These are phyloP conservation scores for Clarias magur DNA, from an alignment of 2,113 vertebrate species.

Conservation along the genomic window DNA sequence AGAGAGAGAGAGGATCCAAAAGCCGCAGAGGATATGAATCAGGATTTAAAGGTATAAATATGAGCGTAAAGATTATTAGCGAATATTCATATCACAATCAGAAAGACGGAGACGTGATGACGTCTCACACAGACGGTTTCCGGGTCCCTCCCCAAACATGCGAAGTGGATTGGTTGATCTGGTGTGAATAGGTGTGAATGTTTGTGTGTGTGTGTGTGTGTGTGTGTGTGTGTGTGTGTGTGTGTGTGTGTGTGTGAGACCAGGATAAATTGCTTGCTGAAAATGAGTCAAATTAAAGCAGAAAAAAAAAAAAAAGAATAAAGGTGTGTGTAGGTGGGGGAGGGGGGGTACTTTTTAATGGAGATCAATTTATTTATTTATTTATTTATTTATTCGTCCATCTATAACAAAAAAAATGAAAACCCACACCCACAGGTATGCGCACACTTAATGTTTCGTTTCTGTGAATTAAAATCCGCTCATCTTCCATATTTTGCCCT, in stretches of 20 bases:
- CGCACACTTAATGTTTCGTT: background rate
- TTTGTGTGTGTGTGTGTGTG: background rate
- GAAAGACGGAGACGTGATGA: background rate
- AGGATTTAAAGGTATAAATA: background rate
- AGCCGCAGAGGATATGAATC: background rate
- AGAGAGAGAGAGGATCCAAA: background rate
- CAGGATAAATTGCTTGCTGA: background rate
- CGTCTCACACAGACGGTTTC: background rate
- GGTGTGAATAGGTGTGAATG: background rate
- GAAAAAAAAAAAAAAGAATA: too few species aligned
- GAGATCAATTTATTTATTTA: too few species aligned
- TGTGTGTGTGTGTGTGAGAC: background rate
- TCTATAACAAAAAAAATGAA: background rate
- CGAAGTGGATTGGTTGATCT: background rate
- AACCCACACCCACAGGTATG: background rate
- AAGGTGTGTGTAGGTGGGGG: too few species aligned
- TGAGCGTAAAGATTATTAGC: background rate
- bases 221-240: background rate
- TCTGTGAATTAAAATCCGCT: background rate
- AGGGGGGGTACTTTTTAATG: background rate
- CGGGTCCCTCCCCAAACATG: background rate
- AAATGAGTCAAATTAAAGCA: background rate
- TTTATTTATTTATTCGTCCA: background rate
- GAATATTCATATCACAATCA: background rate
- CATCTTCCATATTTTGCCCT: background rate